These are phyloP conservation scores for Podilymbus podiceps DNA, from an alignment of 2,113 vertebrate species.

Conservation along the genomic window DNA sequence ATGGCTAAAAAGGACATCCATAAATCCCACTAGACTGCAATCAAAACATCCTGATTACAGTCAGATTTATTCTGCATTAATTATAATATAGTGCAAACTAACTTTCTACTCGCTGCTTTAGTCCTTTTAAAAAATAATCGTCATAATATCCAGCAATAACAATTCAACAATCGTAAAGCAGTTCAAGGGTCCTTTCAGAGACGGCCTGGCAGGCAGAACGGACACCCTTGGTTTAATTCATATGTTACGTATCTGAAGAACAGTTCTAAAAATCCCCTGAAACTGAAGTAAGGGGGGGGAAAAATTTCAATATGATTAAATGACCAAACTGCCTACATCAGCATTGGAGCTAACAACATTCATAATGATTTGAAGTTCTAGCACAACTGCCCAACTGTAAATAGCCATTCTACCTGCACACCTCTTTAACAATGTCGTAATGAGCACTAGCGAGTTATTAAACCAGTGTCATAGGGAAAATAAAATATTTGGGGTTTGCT, in stretches of 20 bases:
- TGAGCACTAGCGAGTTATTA: background rate
- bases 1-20: constrained; percentile 11
- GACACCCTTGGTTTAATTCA: background rate
- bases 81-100: background rate
- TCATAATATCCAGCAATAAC: background rate
- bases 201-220: background rate
- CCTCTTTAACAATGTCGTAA: background rate
- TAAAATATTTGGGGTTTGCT: background rate
- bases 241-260: background rate
- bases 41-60: constrained; percentile 56
- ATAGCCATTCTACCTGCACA: background rate
- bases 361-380: background rate
- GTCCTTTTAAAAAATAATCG: background rate
- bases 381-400: background rate
- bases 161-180: background rate
- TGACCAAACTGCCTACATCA: background rate
- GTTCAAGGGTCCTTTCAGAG: background rate
- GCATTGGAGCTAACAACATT: background rate
- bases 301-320: background rate
- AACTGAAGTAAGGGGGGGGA: background rate
- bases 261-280: background rate
- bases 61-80: constrained; percentile 28
- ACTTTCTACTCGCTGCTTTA: background rate
- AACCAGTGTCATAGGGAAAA: background rate
- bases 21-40: constrained; percentile 19